Percentiles rank a stretch among this genome's conserved stretches.
Evolutionary conservation across 2,888 invertebrate species (phyloP).

Genomic region (Ennomos erosarius): DNA sequence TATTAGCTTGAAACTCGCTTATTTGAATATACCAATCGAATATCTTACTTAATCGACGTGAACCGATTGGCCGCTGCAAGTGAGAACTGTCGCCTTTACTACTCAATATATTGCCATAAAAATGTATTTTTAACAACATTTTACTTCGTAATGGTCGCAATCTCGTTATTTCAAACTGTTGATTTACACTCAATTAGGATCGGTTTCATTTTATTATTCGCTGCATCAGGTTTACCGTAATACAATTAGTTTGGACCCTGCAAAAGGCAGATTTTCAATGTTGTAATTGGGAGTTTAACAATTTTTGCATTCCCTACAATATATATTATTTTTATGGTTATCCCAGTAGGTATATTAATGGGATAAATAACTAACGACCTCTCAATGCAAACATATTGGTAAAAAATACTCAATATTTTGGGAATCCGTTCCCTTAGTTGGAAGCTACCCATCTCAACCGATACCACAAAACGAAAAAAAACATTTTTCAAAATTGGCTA

Average conservation of each 20-base stretch:
- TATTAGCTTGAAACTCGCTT: slow-evolving; percentile 57
- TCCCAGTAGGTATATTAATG: too few species aligned
- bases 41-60: slow-evolving; percentile 63
- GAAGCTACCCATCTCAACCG: too few species aligned
- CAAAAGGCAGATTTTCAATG: neutral
- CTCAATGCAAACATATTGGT: too few species aligned
- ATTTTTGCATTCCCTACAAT: too few species aligned
- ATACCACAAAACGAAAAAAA: too few species aligned
- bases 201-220: slow-evolving; percentile 44
- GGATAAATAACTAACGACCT: too few species aligned
- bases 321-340: too few species aligned
- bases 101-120: slow-evolving; percentile 66
- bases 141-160: slow-evolving; percentile 50
- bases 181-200: slow-evolving; percentile 52
- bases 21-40: slow-evolving; percentile 65
- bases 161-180: slow-evolving; percentile 47
- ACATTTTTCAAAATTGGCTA: too few species aligned
- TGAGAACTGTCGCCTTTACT: slow-evolving; percentile 68
- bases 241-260: slow-evolving; percentile 17
- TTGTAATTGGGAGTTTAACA: too few species aligned
- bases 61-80: slow-evolving; percentile 61
- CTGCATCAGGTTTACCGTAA: slow-evolving; percentile 31
- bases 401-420: too few species aligned
- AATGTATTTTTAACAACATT: slow-evolving; percentile 58
- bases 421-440: too few species aligned